Evolutionary conservation across 1,140 invertebrate genomes (phyloP).

Genomic region (Littorina saxatilis): DNA sequence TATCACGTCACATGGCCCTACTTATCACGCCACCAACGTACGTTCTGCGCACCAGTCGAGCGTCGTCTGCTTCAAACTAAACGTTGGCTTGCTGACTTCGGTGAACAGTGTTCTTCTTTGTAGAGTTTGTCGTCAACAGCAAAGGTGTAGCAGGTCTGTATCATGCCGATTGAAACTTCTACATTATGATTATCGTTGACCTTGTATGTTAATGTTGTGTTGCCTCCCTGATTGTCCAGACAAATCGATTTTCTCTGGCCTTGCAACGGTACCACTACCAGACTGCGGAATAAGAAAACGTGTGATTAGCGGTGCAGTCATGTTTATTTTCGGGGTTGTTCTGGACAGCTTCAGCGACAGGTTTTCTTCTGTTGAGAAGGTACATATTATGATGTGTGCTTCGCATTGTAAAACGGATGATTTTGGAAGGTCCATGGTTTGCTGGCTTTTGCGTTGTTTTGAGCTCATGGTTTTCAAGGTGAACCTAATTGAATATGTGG

Average conservation of each 20-base stretch:
- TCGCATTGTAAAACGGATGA: no score
- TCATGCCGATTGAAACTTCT: no score
- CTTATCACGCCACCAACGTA: conserved; percentile 33
- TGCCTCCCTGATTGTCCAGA: conserved; percentile 2
- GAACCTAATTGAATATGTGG: no score
- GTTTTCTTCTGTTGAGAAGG: no score
- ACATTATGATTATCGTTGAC: no score
- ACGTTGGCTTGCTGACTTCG: not conserved
- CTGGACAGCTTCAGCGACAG: not conserved
- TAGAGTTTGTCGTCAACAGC: no score
- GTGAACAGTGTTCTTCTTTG: no score
- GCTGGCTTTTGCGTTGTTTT: no score
- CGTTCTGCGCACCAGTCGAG: not conserved
- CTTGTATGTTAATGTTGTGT: conserved; percentile 3
- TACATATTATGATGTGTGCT: no score
- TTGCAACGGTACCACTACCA: not conserved
- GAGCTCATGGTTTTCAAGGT: no score
- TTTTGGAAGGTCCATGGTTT: no score
- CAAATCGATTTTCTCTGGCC: not conserved
- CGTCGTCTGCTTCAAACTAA: conserved; percentile 28
- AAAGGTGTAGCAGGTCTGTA: no score
- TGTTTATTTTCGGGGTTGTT: not conserved
- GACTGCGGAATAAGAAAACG: not conserved
- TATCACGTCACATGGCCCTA: conserved; percentile 12
- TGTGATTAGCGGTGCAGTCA: not conserved